These are phyloP conservation scores for Mimas tiliae DNA, from an alignment of 2,888 invertebrate genomes.

Conservation along the genomic window DNA sequence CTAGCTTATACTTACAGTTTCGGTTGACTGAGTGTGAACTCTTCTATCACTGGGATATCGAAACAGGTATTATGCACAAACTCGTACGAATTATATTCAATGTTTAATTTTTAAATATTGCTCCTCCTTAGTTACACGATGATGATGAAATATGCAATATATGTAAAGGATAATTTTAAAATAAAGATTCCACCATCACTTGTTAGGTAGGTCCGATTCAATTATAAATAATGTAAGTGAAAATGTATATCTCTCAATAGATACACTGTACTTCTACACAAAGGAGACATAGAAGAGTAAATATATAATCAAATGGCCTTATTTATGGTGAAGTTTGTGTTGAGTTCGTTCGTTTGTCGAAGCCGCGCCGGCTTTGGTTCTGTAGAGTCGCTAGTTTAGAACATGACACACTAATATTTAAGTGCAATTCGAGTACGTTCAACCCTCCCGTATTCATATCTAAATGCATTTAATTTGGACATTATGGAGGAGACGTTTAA, in stretches of 20 bases:
- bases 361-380: constrained; percentile 40
- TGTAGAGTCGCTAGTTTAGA: constrained; percentile 76
- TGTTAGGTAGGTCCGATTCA: constrained; percentile 82
- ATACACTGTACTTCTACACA: constrained; percentile 60
- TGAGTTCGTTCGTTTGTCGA: constrained; percentile 42
- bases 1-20: constrained; percentile 70
- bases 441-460: constrained; percentile 34
- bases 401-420: constrained; percentile 48
- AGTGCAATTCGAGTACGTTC: constrained; percentile 26
- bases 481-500: constrained; percentile 32
- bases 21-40: constrained; percentile 69
- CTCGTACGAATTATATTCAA: constrained; percentile 44
- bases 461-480: constrained; percentile 28
- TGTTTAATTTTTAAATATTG: constrained; percentile 56
- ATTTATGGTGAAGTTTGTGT: constrained; percentile 59
- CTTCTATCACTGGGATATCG: constrained; percentile 68
- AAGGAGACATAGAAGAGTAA: constrained; percentile 55
- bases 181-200: constrained; percentile 61
- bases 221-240: constrained; percentile 77
- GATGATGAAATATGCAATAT: constrained; percentile 60
- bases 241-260: constrained; percentile 79
- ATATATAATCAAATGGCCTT: constrained; percentile 66
- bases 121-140: constrained; percentile 53
- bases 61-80: constrained; percentile 79
- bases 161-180: constrained; percentile 73